Conservation (phyloP, 1,140 invertebrate genomes). For the Apis laboriosa region DNA sequence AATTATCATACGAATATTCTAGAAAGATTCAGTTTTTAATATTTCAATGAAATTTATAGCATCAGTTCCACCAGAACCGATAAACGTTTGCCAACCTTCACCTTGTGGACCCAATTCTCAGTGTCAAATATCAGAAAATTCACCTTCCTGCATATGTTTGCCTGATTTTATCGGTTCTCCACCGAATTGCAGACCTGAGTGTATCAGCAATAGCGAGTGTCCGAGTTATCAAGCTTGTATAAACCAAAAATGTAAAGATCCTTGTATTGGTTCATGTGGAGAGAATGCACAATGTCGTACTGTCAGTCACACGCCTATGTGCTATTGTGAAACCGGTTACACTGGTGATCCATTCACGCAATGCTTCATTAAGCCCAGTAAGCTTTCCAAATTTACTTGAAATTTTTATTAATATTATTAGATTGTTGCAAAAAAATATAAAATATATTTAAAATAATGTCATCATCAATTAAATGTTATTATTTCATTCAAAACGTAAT, state of each 20-base stretch:
- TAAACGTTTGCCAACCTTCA: conserved; percentile 85
- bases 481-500: no score
- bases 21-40: background rate
- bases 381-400: conserved; percentile 74
- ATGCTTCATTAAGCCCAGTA: conserved; percentile 77
- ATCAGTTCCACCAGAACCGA: conserved; percentile 61
- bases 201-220: conserved; percentile 85
- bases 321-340: conserved; percentile 85
- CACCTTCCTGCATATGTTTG: conserved; percentile 84
- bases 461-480: no score
- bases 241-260: conserved; percentile 86
- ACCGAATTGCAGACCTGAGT: conserved; percentile 86
- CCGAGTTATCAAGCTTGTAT: conserved; percentile 84
- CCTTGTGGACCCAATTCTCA: conserved; percentile 87
- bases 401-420: background rate
- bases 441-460: no score
- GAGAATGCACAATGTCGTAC: conserved; percentile 87
- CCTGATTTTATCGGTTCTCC: conserved; percentile 84
- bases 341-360: conserved; percentile 87
- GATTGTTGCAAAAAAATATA: no score
- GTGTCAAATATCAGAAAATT: conserved; percentile 83
- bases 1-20: background rate
- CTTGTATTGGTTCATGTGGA: conserved; percentile 88
- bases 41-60: conserved; percentile 24
- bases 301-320: conserved; percentile 88